phyloP scores from a whole-genome alignment of 2,797 vertebrate species.

The Oreochromis mossambicus region DNA sequence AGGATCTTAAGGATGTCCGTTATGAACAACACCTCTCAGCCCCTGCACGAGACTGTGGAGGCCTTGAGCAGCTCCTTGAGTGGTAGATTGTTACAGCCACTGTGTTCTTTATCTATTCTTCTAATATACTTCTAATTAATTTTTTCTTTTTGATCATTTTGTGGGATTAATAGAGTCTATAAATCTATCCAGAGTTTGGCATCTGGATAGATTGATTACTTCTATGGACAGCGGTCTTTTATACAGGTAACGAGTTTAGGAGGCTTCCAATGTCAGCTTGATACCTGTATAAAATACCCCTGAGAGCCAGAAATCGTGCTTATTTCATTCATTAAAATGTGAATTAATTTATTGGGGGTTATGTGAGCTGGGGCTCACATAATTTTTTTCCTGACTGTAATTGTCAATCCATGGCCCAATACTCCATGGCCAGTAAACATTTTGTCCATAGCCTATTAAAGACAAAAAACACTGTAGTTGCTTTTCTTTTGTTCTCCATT shows the following conservation, averaged over 20 bases:
- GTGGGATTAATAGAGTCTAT: background rate
- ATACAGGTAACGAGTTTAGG: background rate
- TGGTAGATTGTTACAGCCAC: background rate
- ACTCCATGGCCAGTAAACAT: too few species aligned
- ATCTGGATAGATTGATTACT: background rate
- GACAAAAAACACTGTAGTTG: too few species aligned
- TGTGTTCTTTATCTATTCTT: background rate
- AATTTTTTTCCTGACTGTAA: too few species aligned
- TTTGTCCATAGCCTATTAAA: too few species aligned
- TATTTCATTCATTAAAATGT: background rate
- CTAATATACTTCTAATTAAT: background rate
- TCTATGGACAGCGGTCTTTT: background rate
- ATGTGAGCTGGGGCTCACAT: too few species aligned
- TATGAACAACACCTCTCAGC: background rate
- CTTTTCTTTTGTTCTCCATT: too few species aligned
- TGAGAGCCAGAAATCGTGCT: background rate
- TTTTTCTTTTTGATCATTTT: background rate
- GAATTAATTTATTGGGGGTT: background rate
- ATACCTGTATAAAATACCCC: background rate
- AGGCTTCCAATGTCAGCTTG: background rate
- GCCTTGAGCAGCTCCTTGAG: background rate
- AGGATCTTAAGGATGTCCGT: background rate
- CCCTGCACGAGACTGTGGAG: rapidly evolving
- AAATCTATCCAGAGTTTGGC: background rate
- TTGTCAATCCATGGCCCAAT: too few species aligned